These are phyloP conservation scores for Arremon aurantiirostris DNA, from an alignment of 2,797 vertebrate species.

Conservation along the genomic window DNA sequence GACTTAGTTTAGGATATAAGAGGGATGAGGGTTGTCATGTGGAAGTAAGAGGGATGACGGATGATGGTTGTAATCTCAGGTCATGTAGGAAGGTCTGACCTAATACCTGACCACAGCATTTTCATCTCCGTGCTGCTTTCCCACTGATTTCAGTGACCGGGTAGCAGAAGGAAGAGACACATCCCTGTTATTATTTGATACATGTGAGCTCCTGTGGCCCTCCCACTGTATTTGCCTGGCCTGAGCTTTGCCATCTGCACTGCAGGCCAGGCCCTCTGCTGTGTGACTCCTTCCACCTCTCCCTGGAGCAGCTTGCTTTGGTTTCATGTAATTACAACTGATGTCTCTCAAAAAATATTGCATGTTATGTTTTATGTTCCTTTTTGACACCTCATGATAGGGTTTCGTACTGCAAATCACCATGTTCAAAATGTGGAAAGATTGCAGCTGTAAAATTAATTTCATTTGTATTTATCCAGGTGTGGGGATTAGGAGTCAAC, in stretches of 20 bases:
- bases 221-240: neutral
- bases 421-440: constrained; percentile 65
- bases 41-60: neutral
- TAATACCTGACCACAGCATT: neutral
- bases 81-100: neutral
- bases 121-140: neutral
- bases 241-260: neutral
- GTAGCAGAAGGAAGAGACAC: neutral
- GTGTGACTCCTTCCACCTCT: neutral
- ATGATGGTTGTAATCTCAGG: neutral
- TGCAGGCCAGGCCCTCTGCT: neutral
- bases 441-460: constrained; percentile 60
- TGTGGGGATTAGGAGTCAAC: constrained; percentile 41
- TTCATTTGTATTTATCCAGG: constrained; percentile 68
- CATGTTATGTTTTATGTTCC: constrained; percentile 51
- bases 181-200: neutral
- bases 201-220: neutral
- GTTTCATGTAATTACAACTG: constrained; percentile 28
- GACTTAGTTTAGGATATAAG: neutral
- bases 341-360: constrained; percentile 50
- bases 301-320: neutral
- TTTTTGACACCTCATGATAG: constrained; percentile 45
- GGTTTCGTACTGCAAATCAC: constrained; percentile 50
- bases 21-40: neutral
- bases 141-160: neutral